Evolutionary conservation across 1,140 invertebrate genomes (phyloP).

Genomic region (Drosophila nigrodunni): DNA sequence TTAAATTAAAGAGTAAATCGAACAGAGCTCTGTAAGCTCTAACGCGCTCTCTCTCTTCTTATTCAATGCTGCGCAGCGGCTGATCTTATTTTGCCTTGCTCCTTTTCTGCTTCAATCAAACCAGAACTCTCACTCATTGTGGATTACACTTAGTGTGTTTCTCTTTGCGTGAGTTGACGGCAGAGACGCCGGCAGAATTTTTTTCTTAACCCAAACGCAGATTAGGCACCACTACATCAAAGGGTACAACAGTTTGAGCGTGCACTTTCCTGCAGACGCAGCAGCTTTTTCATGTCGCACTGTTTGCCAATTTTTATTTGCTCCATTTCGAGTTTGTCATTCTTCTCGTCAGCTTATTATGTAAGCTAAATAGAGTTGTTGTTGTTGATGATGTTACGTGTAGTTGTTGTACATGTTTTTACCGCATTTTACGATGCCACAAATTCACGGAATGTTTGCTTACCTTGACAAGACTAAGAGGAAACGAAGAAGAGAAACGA

Average conservation of each 20-base stretch:
- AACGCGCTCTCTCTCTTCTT: too few species aligned
- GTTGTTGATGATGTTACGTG: constrained; percentile 15
- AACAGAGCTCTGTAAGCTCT: too few species aligned
- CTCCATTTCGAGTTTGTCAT: constrained; percentile 55
- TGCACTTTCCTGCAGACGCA: constrained; percentile 4
- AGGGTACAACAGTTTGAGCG: constrained; percentile 26
- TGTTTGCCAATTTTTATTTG: constrained; percentile 66
- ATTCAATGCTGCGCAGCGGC: too few species aligned
- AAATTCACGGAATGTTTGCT: constrained; percentile 50
- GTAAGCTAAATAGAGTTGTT: constrained; percentile 37
- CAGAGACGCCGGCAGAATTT: too few species aligned
- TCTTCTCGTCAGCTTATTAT: constrained; percentile 57
- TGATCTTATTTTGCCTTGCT: too few species aligned
- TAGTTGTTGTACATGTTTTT: constrained; percentile 25
- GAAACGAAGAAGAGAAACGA: constrained; percentile 20
- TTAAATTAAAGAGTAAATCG: too few species aligned
- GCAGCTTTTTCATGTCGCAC: constrained; percentile 3
- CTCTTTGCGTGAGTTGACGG: too few species aligned
- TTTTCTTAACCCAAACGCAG: too few species aligned
- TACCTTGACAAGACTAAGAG: constrained; percentile 50
- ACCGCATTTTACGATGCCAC: constrained; percentile 52
- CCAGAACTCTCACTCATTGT: too few species aligned
- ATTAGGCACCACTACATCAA: too few species aligned
- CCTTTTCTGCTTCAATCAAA: too few species aligned
- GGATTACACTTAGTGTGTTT: too few species aligned